Evolutionary conservation across 2,113 vertebrate genomes (phyloP).

Genomic region (Bubo blakistoni): DNA sequence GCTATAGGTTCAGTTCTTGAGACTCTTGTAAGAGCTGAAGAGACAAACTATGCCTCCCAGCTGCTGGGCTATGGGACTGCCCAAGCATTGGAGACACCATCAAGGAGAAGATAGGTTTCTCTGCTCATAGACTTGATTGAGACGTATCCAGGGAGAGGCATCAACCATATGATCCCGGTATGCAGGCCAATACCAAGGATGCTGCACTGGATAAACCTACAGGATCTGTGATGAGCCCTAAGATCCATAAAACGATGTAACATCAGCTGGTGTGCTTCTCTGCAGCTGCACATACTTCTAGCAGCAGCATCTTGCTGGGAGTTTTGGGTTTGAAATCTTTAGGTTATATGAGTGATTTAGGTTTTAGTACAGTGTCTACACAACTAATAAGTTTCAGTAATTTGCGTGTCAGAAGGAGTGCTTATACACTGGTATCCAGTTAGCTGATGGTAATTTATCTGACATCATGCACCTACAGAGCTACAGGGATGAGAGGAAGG

Average conservation of each 20-base stretch:
- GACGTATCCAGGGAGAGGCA: neutral
- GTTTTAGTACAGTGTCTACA: neutral
- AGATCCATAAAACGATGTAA: neutral
- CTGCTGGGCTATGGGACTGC: neutral
- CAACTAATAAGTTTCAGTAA: neutral
- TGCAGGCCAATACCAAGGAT: neutral
- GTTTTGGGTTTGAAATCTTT: neutral
- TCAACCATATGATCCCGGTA: neutral
- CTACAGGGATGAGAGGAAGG: neutral
- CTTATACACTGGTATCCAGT: neutral
- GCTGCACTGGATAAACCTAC: neutral
- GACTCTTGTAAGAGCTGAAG: neutral
- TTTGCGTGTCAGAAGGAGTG: neutral
- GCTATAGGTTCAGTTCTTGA: neutral
- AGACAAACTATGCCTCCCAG: neutral
- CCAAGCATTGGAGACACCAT: neutral
- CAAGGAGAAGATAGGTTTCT: neutral
- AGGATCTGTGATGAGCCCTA: neutral
- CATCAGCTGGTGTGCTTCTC: neutral
- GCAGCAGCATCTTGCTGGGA: neutral
- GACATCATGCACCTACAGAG: neutral
- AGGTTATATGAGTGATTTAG: neutral
- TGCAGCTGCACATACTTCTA: neutral
- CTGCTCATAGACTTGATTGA: neutral
- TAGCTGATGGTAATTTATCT: neutral